Conservation (phyloP, 2,888 invertebrate genomes). For the Disparrhopalites patrizii region DNA sequence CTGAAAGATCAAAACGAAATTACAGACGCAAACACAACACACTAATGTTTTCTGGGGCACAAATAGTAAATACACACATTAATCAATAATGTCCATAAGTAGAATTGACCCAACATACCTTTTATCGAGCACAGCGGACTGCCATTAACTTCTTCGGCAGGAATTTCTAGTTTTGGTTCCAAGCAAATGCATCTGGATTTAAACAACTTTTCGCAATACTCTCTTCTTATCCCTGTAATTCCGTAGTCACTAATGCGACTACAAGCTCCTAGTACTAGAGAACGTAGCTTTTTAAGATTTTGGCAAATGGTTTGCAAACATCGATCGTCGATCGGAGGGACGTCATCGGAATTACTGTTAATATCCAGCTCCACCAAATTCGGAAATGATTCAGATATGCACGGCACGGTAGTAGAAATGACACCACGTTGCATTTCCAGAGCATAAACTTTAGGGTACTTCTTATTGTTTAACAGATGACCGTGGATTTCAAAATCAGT, state of each 20-base stretch:
- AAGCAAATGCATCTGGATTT: slow-evolving; percentile 31
- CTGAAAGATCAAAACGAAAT: slow-evolving; percentile 11
- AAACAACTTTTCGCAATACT: slow-evolving; percentile 30
- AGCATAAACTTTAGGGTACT: slow-evolving; percentile 18
- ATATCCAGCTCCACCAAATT: slow-evolving; percentile 29
- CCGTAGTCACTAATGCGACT: slow-evolving; percentile 31
- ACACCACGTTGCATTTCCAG: slow-evolving; percentile 29
- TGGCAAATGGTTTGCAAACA: slow-evolving; percentile 29
- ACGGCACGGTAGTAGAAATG: slow-evolving; percentile 22
- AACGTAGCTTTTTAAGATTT: slow-evolving; percentile 23
- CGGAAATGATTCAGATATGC: slow-evolving; percentile 26
- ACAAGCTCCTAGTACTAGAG: slow-evolving; percentile 27
- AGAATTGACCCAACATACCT: slow-evolving; percentile 12
- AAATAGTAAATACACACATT: too few species aligned
- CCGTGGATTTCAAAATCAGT: slow-evolving; percentile 29
- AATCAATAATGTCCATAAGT: not conserved
- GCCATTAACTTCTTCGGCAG: slow-evolving; percentile 27
- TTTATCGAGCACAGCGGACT: slow-evolving; percentile 24
- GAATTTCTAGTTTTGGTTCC: slow-evolving; percentile 27
- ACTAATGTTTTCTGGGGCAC: not conserved
- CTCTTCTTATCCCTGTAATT: slow-evolving; percentile 26
- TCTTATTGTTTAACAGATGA: slow-evolving; percentile 14
- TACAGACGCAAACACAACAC: not conserved
- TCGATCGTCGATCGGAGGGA: slow-evolving; percentile 25
- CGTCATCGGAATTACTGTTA: slow-evolving; percentile 26